Conservation (phyloP, 2,888 invertebrate species). For the Danaus chrysippus region DNA sequence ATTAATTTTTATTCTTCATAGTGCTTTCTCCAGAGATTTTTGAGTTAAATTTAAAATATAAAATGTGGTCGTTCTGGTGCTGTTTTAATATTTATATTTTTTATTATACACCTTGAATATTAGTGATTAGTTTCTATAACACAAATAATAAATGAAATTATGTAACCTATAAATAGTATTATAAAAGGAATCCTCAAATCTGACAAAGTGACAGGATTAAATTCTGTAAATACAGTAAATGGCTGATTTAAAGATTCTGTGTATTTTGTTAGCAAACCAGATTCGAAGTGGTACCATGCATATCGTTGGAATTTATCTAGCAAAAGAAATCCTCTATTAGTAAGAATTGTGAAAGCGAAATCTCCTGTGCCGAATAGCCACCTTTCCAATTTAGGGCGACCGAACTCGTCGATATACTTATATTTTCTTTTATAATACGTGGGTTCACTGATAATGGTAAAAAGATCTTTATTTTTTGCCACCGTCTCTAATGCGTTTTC, state of each 20-base stretch:
- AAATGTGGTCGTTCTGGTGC: too few species aligned
- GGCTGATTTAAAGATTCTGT: conserved; percentile 34
- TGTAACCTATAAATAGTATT: conserved; percentile 41
- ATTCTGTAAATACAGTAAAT: conserved; percentile 33
- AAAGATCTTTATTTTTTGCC: conserved; percentile 40
- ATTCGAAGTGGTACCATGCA: conserved; percentile 44
- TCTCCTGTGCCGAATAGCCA: conserved; percentile 40
- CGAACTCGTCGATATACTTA: conserved; percentile 41
- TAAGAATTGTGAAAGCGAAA: conserved; percentile 39
- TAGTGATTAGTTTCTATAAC: conserved; percentile 38
- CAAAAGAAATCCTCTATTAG: conserved; percentile 48
- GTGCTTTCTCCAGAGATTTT: too few species aligned
- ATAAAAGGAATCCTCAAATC: conserved; percentile 48
- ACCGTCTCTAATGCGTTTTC: conserved; percentile 43
- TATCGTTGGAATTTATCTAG: conserved; percentile 41
- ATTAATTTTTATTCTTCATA: too few species aligned
- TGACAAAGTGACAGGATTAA: conserved; percentile 33
- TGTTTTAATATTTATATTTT: too few species aligned
- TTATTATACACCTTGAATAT: too few species aligned
- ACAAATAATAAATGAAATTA: conserved; percentile 43
- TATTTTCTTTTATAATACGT: conserved; percentile 42
- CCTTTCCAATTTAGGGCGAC: conserved; percentile 42
- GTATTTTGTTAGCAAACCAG: conserved; percentile 46
- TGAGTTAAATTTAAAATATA: too few species aligned
- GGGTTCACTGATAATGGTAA: conserved; percentile 44